A percentile compares a stretch with the other conserved stretches of the same genome.
Conservation (phyloP, 2,888 invertebrate genomes). For the Oeneis ivallda region DNA sequence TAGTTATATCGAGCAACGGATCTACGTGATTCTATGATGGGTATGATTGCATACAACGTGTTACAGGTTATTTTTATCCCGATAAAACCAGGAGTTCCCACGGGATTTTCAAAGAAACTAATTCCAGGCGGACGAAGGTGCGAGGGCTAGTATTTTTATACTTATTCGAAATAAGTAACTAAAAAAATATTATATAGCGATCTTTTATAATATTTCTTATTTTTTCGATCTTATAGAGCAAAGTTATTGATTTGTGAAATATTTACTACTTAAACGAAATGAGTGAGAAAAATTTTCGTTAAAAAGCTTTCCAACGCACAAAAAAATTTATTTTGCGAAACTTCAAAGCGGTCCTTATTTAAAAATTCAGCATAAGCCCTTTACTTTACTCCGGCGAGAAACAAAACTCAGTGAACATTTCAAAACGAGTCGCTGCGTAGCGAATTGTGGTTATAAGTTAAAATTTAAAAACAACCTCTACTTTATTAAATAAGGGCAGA, state of each 20-base stretch:
- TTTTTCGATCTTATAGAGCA: not conserved
- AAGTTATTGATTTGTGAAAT: slow-evolving; percentile 1
- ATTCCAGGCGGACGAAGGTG: no score
- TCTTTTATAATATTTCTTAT: not conserved
- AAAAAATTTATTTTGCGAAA: slow-evolving; percentile 18
- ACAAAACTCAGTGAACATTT: slow-evolving; percentile 3
- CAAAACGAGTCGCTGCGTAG: not conserved
- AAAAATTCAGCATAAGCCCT: slow-evolving; percentile 17
- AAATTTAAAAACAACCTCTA: slow-evolving; percentile 17
- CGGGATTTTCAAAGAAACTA: no score
- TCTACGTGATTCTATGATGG: no score
- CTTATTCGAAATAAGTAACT: no score
- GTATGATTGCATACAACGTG: no score
- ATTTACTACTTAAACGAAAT: slow-evolving; percentile 3
- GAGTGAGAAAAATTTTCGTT: slow-evolving; percentile 8
- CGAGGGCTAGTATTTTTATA: no score
- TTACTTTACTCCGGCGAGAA: slow-evolving; percentile 6
- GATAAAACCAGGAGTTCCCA: no score
- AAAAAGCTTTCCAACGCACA: slow-evolving; percentile 18
- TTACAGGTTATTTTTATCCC: no score
- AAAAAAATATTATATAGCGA: no score
- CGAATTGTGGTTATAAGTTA: slow-evolving; percentile 23
- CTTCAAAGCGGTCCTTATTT: slow-evolving; percentile 24
- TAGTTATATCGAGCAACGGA: no score
- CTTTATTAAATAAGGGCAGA: not conserved